Base-by-base conservation (phyloP, 2,113 vertebrate species). In the Aleadryas rufinucha region DNA sequence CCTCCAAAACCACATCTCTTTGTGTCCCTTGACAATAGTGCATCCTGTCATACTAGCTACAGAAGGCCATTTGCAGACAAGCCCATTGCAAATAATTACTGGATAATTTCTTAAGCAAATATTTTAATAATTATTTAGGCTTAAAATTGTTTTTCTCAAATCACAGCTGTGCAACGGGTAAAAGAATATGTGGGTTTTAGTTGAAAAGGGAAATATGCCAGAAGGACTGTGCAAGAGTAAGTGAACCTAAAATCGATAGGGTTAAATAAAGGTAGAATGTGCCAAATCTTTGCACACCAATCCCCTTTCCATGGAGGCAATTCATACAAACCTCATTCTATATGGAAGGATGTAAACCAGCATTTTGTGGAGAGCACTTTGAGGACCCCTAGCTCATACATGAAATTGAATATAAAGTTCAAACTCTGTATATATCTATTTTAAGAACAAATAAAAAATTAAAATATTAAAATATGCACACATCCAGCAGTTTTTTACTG, bases 1-100 rank as follows among this genome's bases (percentile, higher is more conserved):
- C 4, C 18, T 27, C 50, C 17, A 30, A 61, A 80, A 10, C 3
- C 1, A 0, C 1, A 1, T 39, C 14, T 88, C 52, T 41, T 69
- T 61, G 39, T 66, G 59, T 23, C 35, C 26, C 60, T 4, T 50
- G 22, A 15, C 4, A 5, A 8, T 2, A 44, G 15, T 19, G 11
- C 28, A 22, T 80, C 24, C n/a, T 69, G 11, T 50, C 3, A 1
- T 22, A 33, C 9, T 27, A 35, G n/a, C 30, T 41, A 35, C 11
- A 83, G 19, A 28, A 70, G 16, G 21, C 12, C 23, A n/a, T 56
- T 60, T 63, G 26, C 24, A 71, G 76, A 79, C 22, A 83, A 89
- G 7, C 10, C 9, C 45, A 28, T 6, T 63, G 15, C 11, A 63
- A 90, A 54, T 41, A 88, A 47, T 42, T 54, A 16, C 19, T 74